Conservation (phyloP, 2,888 invertebrate genomes). For the Erebia ligea region DNA sequence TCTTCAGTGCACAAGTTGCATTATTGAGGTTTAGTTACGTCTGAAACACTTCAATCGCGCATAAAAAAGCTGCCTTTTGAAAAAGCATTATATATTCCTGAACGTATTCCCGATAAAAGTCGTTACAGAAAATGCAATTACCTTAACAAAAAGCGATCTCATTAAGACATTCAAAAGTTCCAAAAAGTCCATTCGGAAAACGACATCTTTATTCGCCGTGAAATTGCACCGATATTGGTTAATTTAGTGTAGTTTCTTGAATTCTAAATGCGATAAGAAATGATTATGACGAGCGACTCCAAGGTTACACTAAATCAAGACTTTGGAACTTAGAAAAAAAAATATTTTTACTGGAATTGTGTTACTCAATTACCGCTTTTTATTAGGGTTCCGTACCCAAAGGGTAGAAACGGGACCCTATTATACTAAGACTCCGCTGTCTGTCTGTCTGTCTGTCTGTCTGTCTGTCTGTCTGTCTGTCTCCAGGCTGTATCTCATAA, state of each 20-base stretch:
- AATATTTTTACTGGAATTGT: background rate
- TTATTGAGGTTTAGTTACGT: no score
- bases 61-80: background rate
- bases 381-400: no score
- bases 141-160: conserved; percentile 16
- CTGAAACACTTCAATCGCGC: no score
- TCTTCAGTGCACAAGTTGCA: no score
- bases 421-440: no score
- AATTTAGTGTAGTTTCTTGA: conserved; percentile 23
- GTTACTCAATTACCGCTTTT: background rate
- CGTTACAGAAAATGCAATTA: conserved; percentile 3
- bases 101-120: background rate
- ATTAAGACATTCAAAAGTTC: conserved; percentile 14
- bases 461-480: no score
- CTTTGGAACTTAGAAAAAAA: no score
- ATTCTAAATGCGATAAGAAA: conserved; percentile 24
- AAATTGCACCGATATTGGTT: conserved; percentile 25
- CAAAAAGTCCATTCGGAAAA: conserved; percentile 18
- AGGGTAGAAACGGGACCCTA: no score
- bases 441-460: no score
- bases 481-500: no score
- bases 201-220: conserved; percentile 23
- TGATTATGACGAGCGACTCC: conserved; percentile 8
- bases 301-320: background rate
- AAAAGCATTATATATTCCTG: background rate